phyloP scores from a whole-genome alignment of 2,113 vertebrate genomes.

The Cryptoleucopteryx plumbea region DNA sequence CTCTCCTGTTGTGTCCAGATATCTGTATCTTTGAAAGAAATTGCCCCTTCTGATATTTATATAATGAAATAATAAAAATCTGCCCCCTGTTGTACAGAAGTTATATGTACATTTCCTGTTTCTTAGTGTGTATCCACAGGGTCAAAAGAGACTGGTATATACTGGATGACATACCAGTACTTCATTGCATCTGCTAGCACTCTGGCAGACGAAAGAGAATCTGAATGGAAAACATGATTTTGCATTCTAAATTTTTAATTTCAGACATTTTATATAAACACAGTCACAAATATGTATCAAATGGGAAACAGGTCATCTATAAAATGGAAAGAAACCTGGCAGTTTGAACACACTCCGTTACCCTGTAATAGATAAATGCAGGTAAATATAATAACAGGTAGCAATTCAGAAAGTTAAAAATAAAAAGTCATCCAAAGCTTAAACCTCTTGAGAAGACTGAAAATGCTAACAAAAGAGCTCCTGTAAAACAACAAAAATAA shows the following conservation, averaged over 20 bases:
- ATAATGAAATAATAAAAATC: not conserved
- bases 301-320: not conserved
- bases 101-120: not conserved
- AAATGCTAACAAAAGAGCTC: constrained; percentile 21
- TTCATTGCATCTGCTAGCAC: not conserved
- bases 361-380: not conserved
- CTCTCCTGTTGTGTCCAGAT: not conserved
- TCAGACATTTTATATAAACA: not conserved
- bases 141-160: not conserved
- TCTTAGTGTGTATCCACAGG: not conserved
- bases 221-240: not conserved
- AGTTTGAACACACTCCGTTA: not conserved
- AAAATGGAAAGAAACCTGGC: not conserved
- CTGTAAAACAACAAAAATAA: constrained; percentile 28
- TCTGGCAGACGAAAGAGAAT: not conserved
- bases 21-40: not conserved
- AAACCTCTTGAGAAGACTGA: not conserved
- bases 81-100: not conserved
- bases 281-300: not conserved
- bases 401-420: not conserved
- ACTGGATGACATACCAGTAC: not conserved
- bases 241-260: not conserved
- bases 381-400: not conserved
- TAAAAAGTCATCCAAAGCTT: not conserved
- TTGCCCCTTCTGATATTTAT: not conserved